Conservation (phyloP, 2,888 invertebrate species). For the Miltochrista miniata region DNA sequence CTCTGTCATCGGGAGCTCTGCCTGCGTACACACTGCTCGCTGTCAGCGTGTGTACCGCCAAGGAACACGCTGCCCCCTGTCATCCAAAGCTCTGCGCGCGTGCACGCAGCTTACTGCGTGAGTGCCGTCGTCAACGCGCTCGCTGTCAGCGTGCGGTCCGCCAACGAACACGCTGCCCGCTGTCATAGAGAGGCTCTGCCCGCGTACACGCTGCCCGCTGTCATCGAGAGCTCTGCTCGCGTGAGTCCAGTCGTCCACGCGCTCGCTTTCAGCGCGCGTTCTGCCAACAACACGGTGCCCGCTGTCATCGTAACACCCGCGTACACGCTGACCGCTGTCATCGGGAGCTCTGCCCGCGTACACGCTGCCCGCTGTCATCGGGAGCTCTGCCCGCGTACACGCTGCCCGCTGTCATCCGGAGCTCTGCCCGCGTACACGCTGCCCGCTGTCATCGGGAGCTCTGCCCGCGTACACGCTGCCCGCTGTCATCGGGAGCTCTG, state of each 20-base stretch:
- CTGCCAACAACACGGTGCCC: too few species aligned
- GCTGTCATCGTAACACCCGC: too few species aligned
- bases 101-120: background rate
- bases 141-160: background rate
- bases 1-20: background rate
- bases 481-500: background rate
- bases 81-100: too few species aligned
- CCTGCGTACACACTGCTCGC: background rate
- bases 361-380: background rate
- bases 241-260: too few species aligned
- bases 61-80: background rate
- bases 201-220: too few species aligned
- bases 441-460: too few species aligned
- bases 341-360: too few species aligned
- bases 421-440: too few species aligned
- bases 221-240: too few species aligned
- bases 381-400: too few species aligned
- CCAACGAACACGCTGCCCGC: background rate
- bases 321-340: background rate
- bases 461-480: background rate
- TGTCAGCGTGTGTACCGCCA: background rate
- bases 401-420: background rate
- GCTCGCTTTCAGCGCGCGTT: too few species aligned
- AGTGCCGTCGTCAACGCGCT: too few species aligned
- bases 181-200: background rate